Base-by-base conservation (phyloP, 2,797 vertebrate genomes). In the Sphenopsis melanotis region DNA sequence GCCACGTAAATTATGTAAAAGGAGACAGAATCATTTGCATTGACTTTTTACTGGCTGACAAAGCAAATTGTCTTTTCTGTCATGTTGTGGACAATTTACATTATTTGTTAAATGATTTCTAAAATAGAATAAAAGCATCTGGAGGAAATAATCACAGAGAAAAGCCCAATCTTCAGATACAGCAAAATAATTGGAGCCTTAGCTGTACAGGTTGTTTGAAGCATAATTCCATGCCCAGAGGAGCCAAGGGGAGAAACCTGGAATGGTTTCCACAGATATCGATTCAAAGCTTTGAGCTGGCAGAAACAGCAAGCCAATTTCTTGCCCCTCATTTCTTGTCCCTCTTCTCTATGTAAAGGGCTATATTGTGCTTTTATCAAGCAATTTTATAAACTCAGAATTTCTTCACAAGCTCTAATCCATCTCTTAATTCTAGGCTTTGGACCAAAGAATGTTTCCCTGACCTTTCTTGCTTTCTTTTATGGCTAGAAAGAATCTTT, bases 81-180 rank as follows among this genome's bases (percentile, higher is more conserved):
- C 10, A 9, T 80, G 57, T 83, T 90, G 69, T 57, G 42, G 57
- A 71, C 55, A 89, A 92, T 85, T 87, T 95, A 59, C 1, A 7
- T 77, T 92, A 94, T 89, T 92, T 91, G 49, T 83, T 91, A 85
- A 94, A 87, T 0, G 39, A 83, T 92, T 92, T 92, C 49, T 84
- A 74, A 65, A 57, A 37, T 68, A 53, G 42, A 89, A 68, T 77
- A 80, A 94, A 95, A 61, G 60, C 75, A 87, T 70, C 42, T 83
- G 53, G 78, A 89, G 47, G 78, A 96, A 96, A 90, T 63, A 95
- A 71, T 83, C 12, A 1, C 87, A 91, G 53, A 78, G 69, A 55
- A 94, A 61, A 80, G 56, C 84, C 68, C 68, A 83, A 85, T 92
- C 81, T 93, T 90, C 68, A 89, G 84, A 77, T 94, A 80, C n/a